A percentile compares a stretch with the other conserved stretches of the same genome.
Conservation (phyloP, 2,113 vertebrate species). For the Gracilinanus agilis region DNA sequence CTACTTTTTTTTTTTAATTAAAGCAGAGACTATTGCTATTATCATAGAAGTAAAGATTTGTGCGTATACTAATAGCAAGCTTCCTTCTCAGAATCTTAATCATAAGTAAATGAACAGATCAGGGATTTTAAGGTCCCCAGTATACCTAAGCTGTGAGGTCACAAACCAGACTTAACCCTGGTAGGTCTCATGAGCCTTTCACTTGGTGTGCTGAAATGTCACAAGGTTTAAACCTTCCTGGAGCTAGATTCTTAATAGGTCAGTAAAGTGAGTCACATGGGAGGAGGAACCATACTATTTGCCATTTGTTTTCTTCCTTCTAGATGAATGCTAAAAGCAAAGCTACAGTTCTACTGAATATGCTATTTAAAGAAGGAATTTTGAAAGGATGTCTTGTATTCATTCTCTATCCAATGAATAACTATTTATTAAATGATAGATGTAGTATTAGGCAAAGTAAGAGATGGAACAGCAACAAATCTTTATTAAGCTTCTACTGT, state of each 20-base stretch:
- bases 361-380: background rate
- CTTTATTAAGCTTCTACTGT: background rate
- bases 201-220: background rate
- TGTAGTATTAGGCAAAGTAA: background rate
- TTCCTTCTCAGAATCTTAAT: background rate
- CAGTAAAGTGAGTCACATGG: background rate
- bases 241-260: background rate
- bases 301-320: background rate
- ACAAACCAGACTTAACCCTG: background rate
- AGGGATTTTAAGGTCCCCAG: background rate
- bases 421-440: background rate
- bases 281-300: background rate
- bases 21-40: background rate
- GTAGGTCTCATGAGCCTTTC: background rate
- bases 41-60: background rate
- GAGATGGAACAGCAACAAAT: background rate
- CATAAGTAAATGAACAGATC: background rate
- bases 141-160: background rate
- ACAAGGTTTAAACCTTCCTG: background rate
- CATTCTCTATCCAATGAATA: background rate
- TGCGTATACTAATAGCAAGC: background rate
- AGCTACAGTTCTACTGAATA: background rate
- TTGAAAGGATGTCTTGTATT: background rate
- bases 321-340: background rate
- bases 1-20: background rate